Base-by-base conservation (phyloP, 2,888 invertebrate genomes). In the Caenorhabditis virilis region DNA sequence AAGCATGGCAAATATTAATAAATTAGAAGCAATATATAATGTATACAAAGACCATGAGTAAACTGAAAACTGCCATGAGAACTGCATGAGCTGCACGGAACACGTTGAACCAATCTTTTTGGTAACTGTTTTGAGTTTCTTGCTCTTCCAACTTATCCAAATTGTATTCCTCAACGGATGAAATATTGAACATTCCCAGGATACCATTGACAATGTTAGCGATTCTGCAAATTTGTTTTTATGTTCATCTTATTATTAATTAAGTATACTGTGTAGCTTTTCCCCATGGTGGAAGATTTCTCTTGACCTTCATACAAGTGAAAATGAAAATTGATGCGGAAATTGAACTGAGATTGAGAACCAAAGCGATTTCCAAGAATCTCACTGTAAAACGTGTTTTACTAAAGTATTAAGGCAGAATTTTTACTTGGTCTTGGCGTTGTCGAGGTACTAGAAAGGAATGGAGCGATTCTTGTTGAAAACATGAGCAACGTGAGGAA, bases 71-170 rank as follows among this genome's bases (percentile, higher is more conserved):
- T 0, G 59, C 58, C 72, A 78, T 78, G 18, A 68, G 42, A 7
- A 82, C 64, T 2, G 74, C 76, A 55, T 82, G 82, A n/a, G 81
- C 68, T 13, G 82, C 80, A 15, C 72, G 42, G 70, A 82, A 82
- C 30, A 78, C 78, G 9, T 64, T 62, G 13, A 55, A 51, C 82
- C 82, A 82, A 55, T 82, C 82, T 54, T 68, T 56, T 53, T 73
- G 71, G 43, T 68, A 73, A 13, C 50, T 53, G 45, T 47, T 69
- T n/a, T 62, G 69, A 0, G 66, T 36, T 15, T 53, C 50, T 35
- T 69, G 74, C 50, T 78, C 77, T 48, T 79, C 77, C 26, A 75
- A 60, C 38, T 77, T 74, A 25, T 81, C 74, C 23, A 60, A 26
- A 30, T 43, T 72, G 72, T 45, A 64, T 46, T 79, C 76, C 16